Evolutionary conservation across 2,113 vertebrate species (phyloP), one percentile per base, ranked within the genome.

Genomic region (Oostethus manadensis): DNA sequence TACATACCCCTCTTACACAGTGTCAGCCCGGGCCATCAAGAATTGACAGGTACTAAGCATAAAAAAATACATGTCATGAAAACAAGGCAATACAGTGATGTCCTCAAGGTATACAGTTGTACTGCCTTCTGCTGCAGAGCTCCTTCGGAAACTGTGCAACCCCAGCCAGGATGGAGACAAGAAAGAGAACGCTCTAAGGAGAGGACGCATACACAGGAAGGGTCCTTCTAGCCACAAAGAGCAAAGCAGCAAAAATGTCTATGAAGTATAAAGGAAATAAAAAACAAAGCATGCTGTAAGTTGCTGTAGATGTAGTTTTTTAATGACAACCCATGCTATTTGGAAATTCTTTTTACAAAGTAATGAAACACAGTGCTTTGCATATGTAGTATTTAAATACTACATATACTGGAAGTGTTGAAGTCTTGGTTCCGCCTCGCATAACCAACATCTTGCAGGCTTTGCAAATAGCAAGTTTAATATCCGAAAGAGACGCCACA

Each of bases 131-230:
- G 21, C 46, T 74, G 20, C 43, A 90, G 89, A 83, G 20, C 53
- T 86, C 54, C 55, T 90, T 51, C 83, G 58, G 68, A 88, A 84
- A 68, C 70, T 89, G 58, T 83, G 79, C 35, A 79, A 87, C 58
- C 80, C 74, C 1, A 55, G 64, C 9, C 78, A 80, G 45, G 76
- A 74, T 21, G 17, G 11, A 33, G 80, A 81, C 18, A 70, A 70
- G 72, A 77, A 64, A 6, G 21, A 14, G 1, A 80, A 5, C 10
- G 33, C 29, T 16, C 23, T 38, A 67, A 62, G 81, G 60, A 72
- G 59, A 71, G 65, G 67, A 56, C 15, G 58, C 40, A 58, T 15
- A 8, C 58, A 46, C 23, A 77, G 62, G 60, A 73, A 61, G 18
- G n/a, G 15, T 6, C 13, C 70, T 17, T 56, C 51, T 42, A 33